Evolutionary conservation across 1,140 invertebrate species (phyloP).

Genomic region (Chlorops oryzae): DNA sequence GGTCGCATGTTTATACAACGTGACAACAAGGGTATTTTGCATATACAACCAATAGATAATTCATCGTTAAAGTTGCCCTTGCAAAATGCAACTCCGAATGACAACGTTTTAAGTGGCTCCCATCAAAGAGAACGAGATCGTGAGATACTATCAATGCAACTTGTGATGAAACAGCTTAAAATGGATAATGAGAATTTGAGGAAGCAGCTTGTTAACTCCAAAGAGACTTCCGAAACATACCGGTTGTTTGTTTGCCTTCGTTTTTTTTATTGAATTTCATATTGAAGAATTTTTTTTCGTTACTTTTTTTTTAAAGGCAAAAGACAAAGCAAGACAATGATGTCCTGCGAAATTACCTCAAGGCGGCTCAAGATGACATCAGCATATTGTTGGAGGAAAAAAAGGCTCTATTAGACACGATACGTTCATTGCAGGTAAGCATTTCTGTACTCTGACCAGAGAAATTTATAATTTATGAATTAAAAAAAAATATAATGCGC

Average conservation of each 20-base stretch:
- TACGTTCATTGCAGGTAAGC: conserved; percentile 58
- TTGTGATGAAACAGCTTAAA: conserved; percentile 52
- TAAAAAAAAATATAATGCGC: too few species aligned
- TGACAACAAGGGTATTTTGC: conserved; percentile 63
- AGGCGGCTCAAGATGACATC: conserved; percentile 67
- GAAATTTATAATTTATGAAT: too few species aligned
- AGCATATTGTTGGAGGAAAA: conserved; percentile 65
- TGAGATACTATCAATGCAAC: conserved; percentile 50
- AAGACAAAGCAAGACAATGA: conserved; percentile 60
- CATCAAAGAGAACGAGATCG: conserved; percentile 42
- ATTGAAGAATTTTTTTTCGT: neutral
- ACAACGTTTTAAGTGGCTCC: neutral
- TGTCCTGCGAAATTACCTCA: conserved; percentile 54
- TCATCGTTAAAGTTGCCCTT: neutral
- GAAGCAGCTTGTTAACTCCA: conserved; percentile 54
- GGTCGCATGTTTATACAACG: conserved; percentile 62
- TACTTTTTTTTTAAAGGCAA: conserved; percentile 28
- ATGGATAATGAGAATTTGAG: conserved; percentile 61
- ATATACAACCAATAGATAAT: conserved; percentile 57
- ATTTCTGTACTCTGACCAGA: too few species aligned
- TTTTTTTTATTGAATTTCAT: conserved; percentile 24
- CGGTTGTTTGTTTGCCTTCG: too few species aligned
- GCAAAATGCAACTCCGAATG: neutral
- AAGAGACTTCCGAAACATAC: conserved; percentile 60
- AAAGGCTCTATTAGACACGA: conserved; percentile 61